Base-by-base conservation (phyloP, 2,888 invertebrate genomes). In the Lamellibrachia columna region DNA sequence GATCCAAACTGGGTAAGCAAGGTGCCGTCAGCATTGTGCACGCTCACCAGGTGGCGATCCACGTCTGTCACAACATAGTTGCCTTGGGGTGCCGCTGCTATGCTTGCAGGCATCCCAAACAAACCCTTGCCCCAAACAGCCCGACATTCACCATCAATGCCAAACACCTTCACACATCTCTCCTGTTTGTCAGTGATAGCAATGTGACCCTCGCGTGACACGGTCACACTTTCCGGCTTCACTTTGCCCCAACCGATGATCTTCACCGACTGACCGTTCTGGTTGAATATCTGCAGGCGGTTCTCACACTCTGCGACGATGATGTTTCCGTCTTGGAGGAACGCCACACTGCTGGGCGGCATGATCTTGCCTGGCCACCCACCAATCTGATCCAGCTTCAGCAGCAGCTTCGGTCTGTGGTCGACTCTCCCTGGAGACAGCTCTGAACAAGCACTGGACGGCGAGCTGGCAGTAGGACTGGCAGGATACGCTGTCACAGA, bases 221-320 rank as follows among this genome's bases (percentile, higher is more conserved):
- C 92, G 11, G 92, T 92, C 7, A 94, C 93, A 2, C 93, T 92
- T 92, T 93, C 93, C 2, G 94, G 94, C 53, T 93, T 92, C 75
- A 94, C 93, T 90, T 94, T 94, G 15, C 94, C 94, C 94, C 94
- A 94, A 53, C 94, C 94, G 11, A 94, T 93, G 91, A 94, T 93
- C 6, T 93, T 75, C 52, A 94, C 52, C 7, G 93, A 93, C 53
- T 93, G 93, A 22, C 94, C 94, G 7, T 53, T 90, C 53, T 53
- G 58, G 92, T 94, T 93, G 92, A 94, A 94, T 15, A 94, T 91
- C 93, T 94, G 94, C 22, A 94, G 93, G 11, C 94, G 93, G 52
- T 94, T 93, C 75, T 94, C 94, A 53, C 94, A 92, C 90, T 94
- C 94, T 2, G 94, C 94, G 11, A 94, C 93, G 22, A 94, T 93